These are phyloP conservation scores for Conomelus anceps DNA, from an alignment of 2,888 invertebrate species.

Conservation along the genomic window DNA sequence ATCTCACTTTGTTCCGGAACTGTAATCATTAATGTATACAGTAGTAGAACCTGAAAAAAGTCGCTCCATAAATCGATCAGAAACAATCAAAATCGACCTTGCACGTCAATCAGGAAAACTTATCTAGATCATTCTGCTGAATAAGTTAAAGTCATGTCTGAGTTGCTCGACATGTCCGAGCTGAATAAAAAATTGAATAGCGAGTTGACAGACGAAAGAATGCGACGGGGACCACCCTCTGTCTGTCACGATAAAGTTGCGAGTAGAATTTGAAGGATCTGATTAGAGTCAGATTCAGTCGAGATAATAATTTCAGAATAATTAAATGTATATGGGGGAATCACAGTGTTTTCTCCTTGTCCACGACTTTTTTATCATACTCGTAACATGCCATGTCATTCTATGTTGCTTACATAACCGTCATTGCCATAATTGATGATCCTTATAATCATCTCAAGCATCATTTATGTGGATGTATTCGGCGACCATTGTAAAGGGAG, in stretches of 20 bases:
- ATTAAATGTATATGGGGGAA: not conserved
- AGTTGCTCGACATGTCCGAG: not conserved
- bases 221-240: not conserved
- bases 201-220: not conserved
- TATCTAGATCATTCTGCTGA: not conserved
- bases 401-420: not conserved
- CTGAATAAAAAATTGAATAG: not conserved
- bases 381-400: not conserved
- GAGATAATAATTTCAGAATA: not conserved
- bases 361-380: not conserved
- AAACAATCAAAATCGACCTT: not conserved
- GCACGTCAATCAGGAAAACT: not conserved
- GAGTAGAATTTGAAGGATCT: not conserved
- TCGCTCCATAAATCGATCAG: not conserved
- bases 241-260: not conserved
- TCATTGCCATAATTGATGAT: not conserved
- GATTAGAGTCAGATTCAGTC: not conserved
- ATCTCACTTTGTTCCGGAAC: too few relatives aligned
- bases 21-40: too few relatives aligned
- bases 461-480: not conserved
- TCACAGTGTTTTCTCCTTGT: not conserved
- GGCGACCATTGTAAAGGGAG: not conserved
- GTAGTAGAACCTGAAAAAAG: not conserved
- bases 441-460: not conserved
- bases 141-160: not conserved